Base-by-base conservation (phyloP, 2,888 invertebrate species). In the Beris chalybata region DNA sequence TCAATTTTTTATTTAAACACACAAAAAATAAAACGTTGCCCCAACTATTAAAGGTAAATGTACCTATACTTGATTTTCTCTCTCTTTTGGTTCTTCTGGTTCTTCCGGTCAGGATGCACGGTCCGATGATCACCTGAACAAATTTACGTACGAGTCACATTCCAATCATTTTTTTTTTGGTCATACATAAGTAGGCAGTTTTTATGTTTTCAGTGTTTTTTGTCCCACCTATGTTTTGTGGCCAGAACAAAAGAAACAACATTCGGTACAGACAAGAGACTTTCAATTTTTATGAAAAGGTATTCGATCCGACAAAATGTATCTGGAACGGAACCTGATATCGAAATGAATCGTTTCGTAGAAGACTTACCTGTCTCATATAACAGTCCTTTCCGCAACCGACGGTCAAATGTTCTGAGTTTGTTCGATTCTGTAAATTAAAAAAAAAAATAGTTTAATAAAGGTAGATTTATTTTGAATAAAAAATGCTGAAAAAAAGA, bases 301-400 rank as follows among this genome's bases (percentile, higher is more conserved):
- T 61, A 61, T 61, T 38, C 50, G 61, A 61, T 61, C 50, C 61
- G 11, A 11, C 2, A 5, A 30, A 38, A 52, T 22, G 29, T 31
- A 38, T 50, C 50, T 29, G 15, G 7, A 47, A 22, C 11, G 50
- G 11, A 61, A 61, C 22, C 6, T 31, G 50, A 61, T 15, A 50
- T 13, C 4, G 15, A 48, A 38, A 59, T 47, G 32, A 48, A 59
- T 48, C 9, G 47, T 13, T 22, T 12, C 9, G 1, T 30, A 7
- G 69, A 56, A 70, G 48, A 76, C 82, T 83, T 83, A 90, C 90
- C 85, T 90, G 89, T 78, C 87, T 85, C 67, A 89, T 84, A 77
- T 87, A 88, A 81, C 90, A 90, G 69, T 87, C 86, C 47, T 85
- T 84, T 44, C 87, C 89, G 74, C 90, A 90, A 71, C 86, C 87